Evolutionary conservation across 2,797 vertebrate genomes (phyloP).

Genomic region (Scarus forsteni): DNA sequence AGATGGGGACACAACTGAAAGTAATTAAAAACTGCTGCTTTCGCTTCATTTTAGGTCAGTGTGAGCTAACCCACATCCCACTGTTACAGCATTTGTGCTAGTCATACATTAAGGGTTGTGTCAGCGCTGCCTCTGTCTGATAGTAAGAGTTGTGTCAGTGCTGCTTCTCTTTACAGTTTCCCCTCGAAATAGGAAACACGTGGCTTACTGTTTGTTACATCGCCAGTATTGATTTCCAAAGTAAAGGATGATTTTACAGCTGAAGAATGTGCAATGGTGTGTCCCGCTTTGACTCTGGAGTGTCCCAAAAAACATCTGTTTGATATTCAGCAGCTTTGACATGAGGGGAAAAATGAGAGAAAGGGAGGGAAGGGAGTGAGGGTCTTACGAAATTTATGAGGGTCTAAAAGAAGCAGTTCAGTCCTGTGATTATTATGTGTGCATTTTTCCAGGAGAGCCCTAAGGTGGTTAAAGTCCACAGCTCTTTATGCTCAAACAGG

Average conservation of each 20-base stretch:
- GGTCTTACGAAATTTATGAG: slow-evolving; percentile 16
- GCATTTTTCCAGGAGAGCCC: slow-evolving; percentile 38
- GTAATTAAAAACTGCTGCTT: not conserved
- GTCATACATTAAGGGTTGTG: not conserved
- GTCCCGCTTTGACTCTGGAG: slow-evolving; percentile 31
- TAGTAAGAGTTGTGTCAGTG: not conserved
- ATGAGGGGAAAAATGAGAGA: slow-evolving; percentile 32
- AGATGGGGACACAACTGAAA: not conserved
- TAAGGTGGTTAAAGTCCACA: slow-evolving; percentile 32
- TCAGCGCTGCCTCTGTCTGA: not conserved
- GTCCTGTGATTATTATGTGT: slow-evolving; percentile 35
- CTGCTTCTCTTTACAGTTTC: not conserved
- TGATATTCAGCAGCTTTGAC: slow-evolving; percentile 70
- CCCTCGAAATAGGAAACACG: slow-evolving; percentile 16
- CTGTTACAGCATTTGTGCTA: no score
- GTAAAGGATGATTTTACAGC: slow-evolving; percentile 43
- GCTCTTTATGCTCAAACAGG: slow-evolving; percentile 21
- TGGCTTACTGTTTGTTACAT: slow-evolving; percentile 24
- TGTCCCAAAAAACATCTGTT: slow-evolving; percentile 68
- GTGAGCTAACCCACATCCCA: not conserved
- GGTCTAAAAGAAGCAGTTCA: slow-evolving; percentile 9
- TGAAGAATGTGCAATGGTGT: slow-evolving; percentile 51
- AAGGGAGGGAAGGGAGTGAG: slow-evolving; percentile 2
- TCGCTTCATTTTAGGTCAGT: not conserved
- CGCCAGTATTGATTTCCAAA: slow-evolving; percentile 11